Base-by-base conservation (phyloP, 2,113 vertebrate species). In the Pionites leucogaster region DNA sequence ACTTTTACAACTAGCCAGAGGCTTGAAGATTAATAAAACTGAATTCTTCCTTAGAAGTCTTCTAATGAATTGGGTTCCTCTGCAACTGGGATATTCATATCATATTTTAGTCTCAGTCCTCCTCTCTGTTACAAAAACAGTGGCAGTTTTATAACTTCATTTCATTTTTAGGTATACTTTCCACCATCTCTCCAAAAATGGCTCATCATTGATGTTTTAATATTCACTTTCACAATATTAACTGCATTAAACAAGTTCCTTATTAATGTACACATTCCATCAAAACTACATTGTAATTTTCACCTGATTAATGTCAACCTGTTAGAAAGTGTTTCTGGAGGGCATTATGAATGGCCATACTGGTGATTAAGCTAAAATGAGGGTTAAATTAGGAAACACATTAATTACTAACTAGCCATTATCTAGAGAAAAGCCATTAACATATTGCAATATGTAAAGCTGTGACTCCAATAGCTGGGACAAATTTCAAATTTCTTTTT, bases 241-340 rank as follows among this genome's bases (percentile, higher is more conserved):
- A 92, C 84, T 84, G 76, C 46, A 82, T 50, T 85, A 47, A 95
- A 91, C 39, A 50, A 75, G 41, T 46, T 80, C 39, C 31, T 80
- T 89, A 80, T 86, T 92, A 94, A 95, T 29, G 46, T 49, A 77
- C 49, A 47, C 37, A 74, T 71, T 96, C 78, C 55, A 55, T 9
- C 94, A 59, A 47, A 90, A 93, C 89, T 96, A 95, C 75, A 86
- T 37, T 78, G 74, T 65, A 80, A 95, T 95, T 94, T 96, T 75
- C 72, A 69, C 31, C 88, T 92, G 89, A 91, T 92, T 90, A 92
- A 92, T 35, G 42, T 85, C 95, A 93, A 72, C 80, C 23, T 64
- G 62, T 37, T 92, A 53, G 65, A 69, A 87, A 83, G 57, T 37
- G 33, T 91, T 84, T 90, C 88, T 95, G 76, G 60, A 91, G 95